phyloP scores from a whole-genome alignment of 2,113 vertebrate species.

The Oreotrochilus melanogaster region DNA sequence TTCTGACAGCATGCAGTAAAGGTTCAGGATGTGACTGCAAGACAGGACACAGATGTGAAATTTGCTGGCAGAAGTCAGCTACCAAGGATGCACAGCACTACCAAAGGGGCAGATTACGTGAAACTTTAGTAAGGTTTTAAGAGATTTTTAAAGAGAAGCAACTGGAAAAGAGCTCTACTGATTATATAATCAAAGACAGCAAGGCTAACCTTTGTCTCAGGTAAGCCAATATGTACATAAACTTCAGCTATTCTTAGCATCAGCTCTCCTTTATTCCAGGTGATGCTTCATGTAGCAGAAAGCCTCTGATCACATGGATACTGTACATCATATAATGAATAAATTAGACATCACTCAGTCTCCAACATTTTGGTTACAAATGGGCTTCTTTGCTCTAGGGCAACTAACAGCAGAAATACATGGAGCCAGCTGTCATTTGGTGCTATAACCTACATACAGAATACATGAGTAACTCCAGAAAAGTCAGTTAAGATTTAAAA shows the following conservation, averaged over 20 bases:
- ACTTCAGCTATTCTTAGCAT: neutral
- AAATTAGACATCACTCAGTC: neutral
- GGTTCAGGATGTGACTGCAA: neutral
- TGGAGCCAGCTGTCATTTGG: neutral
- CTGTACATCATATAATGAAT: neutral
- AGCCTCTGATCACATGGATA: neutral
- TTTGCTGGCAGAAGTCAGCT: neutral
- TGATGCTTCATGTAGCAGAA: neutral
- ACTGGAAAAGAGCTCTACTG: neutral
- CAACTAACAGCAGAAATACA: neutral
- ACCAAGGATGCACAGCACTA: neutral
- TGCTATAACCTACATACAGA: neutral
- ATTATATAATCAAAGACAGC: neutral
- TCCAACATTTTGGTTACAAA: neutral
- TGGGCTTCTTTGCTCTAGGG: neutral
- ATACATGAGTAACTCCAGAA: neutral
- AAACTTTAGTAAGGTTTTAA: neutral
- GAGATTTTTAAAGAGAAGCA: neutral
- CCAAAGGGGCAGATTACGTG: neutral
- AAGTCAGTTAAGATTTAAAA: neutral
- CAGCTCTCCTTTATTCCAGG: neutral
- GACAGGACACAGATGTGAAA: neutral
- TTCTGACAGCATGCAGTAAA: neutral
- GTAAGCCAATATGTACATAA: accelerated
- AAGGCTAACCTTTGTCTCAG: neutral